Evolutionary conservation across 2,797 vertebrate genomes (phyloP), one percentile per base, ranked within the genome.

Genomic region (Selene dorsalis): DNA sequence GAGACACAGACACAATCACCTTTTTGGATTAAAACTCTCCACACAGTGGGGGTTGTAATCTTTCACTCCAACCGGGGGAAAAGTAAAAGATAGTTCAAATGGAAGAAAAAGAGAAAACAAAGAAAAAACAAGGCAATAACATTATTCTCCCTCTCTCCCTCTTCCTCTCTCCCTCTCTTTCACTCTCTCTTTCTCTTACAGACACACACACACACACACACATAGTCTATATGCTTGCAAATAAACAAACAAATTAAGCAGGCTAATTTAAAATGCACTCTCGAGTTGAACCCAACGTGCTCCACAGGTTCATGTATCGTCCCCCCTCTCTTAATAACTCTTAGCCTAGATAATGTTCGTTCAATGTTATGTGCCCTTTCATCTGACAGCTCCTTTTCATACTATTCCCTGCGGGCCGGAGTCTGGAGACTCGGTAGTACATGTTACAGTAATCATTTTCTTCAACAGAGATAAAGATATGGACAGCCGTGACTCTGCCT

Each of bases 351-450:
- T 88, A 88, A 87, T 87, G 80, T 92, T 86, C 89, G 80, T 90
- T 90, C 92, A 83, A 83, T 89, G 79, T 73, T 73, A 73, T 60
- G 78, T 85, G 78, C 81, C 82, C 87, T 92, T 93, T 91, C 81
- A 90, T 90, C 84, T 91, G 86, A 90, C 86, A 84, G 85, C 81
- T 90, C 78, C 87, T 85, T 92, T 92, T 84, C 87, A 88, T 74
- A 60, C 60, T 16, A 48, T 52, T 90, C 91, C 89, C 90, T 0
- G 4, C 20, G 81, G 88, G 82, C 75, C 68, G 3, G 66, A 64
- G 85, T 82, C 84, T 59, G 73, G 88, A 91, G 90, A 88, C 79
- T 80, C 53, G 77, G 47, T 47, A 53, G 64, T 78, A 79, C 86
- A 80, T 79, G 90, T 89, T 87, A 84, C 84, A 85, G 86, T 85